Percentiles rank a stretch among this genome's conserved stretches.
These are phyloP conservation scores for Calliphora vomitoria DNA, from an alignment of 2,888 invertebrate genomes.

Conservation along the genomic window DNA sequence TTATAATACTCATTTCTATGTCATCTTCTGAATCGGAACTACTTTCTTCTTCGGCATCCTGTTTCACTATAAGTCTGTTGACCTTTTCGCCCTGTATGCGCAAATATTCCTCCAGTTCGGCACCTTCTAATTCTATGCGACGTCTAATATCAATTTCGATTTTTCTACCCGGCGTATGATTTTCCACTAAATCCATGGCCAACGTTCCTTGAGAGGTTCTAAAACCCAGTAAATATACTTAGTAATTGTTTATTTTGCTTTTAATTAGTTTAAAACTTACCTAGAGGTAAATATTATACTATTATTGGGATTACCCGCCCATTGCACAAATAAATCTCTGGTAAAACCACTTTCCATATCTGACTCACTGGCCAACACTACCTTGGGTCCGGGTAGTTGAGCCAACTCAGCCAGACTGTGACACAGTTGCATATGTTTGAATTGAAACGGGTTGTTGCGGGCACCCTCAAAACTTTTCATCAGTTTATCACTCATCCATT, in stretches of 20 bases:
- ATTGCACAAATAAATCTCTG: conserved; percentile 96
- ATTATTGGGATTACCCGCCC: conserved; percentile 96
- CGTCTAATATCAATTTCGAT: conserved; percentile 89
- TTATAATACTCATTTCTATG: conserved; percentile 92
- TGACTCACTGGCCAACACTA: conserved; percentile 96
- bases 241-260: conserved; percentile 9
- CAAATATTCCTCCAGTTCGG: conserved; percentile 91
- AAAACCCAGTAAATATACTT: conserved; percentile 10
- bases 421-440: conserved; percentile 96
- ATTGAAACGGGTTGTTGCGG: conserved; percentile 97
- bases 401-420: conserved; percentile 95
- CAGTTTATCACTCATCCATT: conserved; percentile 99
- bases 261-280: conserved; percentile 81
- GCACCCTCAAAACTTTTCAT: conserved; percentile 96
- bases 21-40: conserved; percentile 93
- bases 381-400: conserved; percentile 95
- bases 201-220: conserved; percentile 93
- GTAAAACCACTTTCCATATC: conserved; percentile 98
- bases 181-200: conserved; percentile 91
- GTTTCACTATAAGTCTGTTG: conserved; percentile 82
- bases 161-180: conserved; percentile 88
- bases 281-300: conserved; percentile 96
- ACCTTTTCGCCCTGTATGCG: conserved; percentile 87
- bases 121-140: conserved; percentile 90
- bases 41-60: conserved; percentile 88